These are phyloP conservation scores for Megalopta genalis DNA, from an alignment of 1,140 invertebrate species.

Conservation along the genomic window DNA sequence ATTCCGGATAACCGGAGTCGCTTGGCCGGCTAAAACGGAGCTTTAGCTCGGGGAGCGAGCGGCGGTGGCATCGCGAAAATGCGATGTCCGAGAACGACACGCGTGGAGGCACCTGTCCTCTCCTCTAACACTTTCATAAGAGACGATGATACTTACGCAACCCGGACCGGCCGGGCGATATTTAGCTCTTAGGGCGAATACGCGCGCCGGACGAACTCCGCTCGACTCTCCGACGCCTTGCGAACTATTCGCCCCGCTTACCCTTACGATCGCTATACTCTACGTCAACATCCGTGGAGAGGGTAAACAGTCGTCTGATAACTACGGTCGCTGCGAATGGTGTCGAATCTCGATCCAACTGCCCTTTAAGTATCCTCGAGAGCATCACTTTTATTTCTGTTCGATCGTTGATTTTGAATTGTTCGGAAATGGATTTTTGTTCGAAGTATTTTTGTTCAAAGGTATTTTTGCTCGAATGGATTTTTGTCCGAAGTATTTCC, in stretches of 20 bases:
- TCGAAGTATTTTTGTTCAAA: too few relatives aligned
- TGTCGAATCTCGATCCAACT: too few relatives aligned
- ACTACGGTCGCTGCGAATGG: too few relatives aligned
- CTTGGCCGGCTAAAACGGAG: constrained; percentile 31
- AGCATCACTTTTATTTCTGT: too few relatives aligned
- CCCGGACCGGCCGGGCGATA: constrained; percentile 65
- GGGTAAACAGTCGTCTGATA: background rate
- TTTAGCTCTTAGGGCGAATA: constrained; percentile 68
- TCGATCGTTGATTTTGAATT: too few relatives aligned
- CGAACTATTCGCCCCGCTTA: too few relatives aligned
- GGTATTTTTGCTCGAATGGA: too few relatives aligned
- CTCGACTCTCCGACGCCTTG: background rate
- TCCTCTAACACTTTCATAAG: constrained; percentile 55
- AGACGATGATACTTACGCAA: constrained; percentile 69
- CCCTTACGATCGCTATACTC: too few relatives aligned
- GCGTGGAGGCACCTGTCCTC: constrained; percentile 58
- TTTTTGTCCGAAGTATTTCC: too few relatives aligned
- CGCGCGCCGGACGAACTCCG: constrained; percentile 30
- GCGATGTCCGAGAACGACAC: constrained; percentile 28
- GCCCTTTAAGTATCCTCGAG: too few relatives aligned
- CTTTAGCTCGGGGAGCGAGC: background rate
- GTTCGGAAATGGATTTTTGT: too few relatives aligned
- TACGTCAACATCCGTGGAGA: too few relatives aligned
- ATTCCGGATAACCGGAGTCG: constrained; percentile 9
- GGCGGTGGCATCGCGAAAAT: constrained; percentile 50